These are phyloP conservation scores for Rhodeus uyekii DNA, from an alignment of 2,797 vertebrate genomes.

Conservation along the genomic window DNA sequence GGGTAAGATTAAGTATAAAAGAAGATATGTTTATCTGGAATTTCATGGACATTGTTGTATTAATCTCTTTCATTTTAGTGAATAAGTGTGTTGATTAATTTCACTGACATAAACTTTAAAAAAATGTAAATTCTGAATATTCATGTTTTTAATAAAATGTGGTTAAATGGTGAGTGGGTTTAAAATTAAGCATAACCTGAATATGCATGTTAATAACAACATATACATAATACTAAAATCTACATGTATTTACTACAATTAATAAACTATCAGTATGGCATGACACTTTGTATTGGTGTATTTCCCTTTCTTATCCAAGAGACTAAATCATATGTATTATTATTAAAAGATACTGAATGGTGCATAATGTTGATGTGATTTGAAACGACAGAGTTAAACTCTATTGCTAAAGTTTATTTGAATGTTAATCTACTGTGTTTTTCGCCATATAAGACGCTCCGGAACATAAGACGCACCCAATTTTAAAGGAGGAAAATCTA, in stretches of 20 bases:
- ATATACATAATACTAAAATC: neutral
- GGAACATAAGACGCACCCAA: too few species aligned
- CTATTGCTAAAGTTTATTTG: neutral
- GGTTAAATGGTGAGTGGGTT: neutral
- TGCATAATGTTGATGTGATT: neutral
- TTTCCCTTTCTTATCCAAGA: neutral
- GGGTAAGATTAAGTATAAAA: neutral
- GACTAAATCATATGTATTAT: neutral
- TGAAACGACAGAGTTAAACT: neutral
- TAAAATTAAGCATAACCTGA: neutral
- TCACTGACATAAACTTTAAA: neutral
- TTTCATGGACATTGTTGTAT: neutral
- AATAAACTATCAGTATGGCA: neutral
- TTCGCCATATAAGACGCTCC: too few species aligned
- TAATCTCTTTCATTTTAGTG: neutral
- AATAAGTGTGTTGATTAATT: neutral
- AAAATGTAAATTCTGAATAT: too few species aligned
- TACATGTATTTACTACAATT: neutral
- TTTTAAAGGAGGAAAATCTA: too few species aligned
- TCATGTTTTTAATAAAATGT: too few species aligned
- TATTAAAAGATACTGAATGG: neutral
- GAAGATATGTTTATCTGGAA: neutral
- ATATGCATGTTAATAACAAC: neutral
- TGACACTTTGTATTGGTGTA: neutral
- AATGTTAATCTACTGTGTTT: slow-evolving; percentile 20